Evolutionary conservation across 1,140 invertebrate species (phyloP).

Genomic region (Scaptomyza pallida): DNA sequence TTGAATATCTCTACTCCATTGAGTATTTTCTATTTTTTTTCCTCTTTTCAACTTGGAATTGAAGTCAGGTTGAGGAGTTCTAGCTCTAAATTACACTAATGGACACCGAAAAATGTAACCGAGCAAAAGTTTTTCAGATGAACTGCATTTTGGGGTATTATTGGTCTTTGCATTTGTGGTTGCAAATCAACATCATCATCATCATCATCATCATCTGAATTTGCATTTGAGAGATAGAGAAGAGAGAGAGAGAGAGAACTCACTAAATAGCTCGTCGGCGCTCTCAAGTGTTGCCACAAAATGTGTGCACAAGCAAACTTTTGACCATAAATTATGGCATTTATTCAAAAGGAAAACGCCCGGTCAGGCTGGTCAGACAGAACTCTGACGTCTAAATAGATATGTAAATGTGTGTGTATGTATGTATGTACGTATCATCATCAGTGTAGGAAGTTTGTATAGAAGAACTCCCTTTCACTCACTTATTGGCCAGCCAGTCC

Average conservation of each 20-base stretch:
- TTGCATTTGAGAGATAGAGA: no score
- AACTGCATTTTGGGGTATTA: slow-evolving; percentile 58
- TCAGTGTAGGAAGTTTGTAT: slow-evolving; percentile 12
- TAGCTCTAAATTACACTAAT: slow-evolving; percentile 82
- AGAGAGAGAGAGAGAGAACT: no score
- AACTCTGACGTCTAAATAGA: slow-evolving; percentile 1
- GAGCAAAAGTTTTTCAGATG: slow-evolving; percentile 80
- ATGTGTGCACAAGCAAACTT: slow-evolving; percentile 80
- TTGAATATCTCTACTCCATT: slow-evolving; percentile 62
- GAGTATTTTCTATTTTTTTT: background rate
- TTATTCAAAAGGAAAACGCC: slow-evolving; percentile 77
- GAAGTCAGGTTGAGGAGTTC: slow-evolving; percentile 54
- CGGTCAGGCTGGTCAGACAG: slow-evolving; percentile 22
- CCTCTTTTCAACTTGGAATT: background rate
- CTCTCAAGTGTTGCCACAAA: slow-evolving; percentile 76
- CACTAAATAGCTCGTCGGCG: slow-evolving; percentile 76
- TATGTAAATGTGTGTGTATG: no score
- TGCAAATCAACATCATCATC: slow-evolving; percentile 1
- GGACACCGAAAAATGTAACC: slow-evolving; percentile 81
- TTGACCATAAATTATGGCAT: slow-evolving; percentile 82
- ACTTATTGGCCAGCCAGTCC: slow-evolving; percentile 55
- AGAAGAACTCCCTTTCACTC: slow-evolving; percentile 22
- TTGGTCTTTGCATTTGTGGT: slow-evolving; percentile 41
- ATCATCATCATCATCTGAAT: slow-evolving; percentile 1
- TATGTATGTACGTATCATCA: background rate